Conservation (phyloP, 1,140 invertebrate species). For the Megalopta genalis region DNA sequence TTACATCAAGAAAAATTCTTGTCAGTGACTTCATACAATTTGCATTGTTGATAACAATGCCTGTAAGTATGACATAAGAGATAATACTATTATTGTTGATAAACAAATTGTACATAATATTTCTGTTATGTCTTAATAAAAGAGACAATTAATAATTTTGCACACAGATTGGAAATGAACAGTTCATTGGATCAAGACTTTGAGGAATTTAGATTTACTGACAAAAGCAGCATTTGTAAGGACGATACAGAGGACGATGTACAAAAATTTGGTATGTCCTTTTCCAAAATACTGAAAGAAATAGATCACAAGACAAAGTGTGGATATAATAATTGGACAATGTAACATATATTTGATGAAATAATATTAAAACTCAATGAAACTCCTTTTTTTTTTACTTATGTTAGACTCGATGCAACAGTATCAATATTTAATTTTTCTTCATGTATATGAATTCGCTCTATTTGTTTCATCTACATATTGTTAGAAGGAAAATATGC, state of each 20-base stretch:
- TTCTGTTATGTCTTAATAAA: slow-evolving; percentile 1
- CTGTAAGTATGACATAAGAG: slow-evolving; percentile 64
- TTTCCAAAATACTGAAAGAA: slow-evolving; percentile 7
- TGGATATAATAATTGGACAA: not conserved
- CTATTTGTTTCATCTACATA: not conserved
- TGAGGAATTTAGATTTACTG: slow-evolving; percentile 74
- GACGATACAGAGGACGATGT: slow-evolving; percentile 57
- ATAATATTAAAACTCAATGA: not conserved
- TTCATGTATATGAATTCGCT: not conserved
- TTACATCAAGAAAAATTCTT: slow-evolving; percentile 30
- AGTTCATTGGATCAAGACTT: slow-evolving; percentile 78
- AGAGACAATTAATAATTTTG: slow-evolving; percentile 8
- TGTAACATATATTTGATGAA: not conserved
- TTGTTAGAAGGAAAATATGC: too few species aligned
- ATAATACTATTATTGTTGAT: not conserved
- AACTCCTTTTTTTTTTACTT: not conserved
- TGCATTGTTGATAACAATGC: slow-evolving; percentile 69
- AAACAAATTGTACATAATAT: not conserved
- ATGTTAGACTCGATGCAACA: not conserved
- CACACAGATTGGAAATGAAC: slow-evolving; percentile 78
- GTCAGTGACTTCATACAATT: slow-evolving; percentile 44
- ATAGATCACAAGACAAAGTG: not conserved
- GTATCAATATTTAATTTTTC: not conserved
- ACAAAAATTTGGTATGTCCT: slow-evolving; percentile 73
- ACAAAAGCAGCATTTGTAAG: slow-evolving; percentile 56